A percentile compares a stretch with the other conserved stretches of the same genome.
Evolutionary conservation across 2,888 invertebrate genomes (phyloP).

Genomic region (Mimumesa dahlbomi): DNA sequence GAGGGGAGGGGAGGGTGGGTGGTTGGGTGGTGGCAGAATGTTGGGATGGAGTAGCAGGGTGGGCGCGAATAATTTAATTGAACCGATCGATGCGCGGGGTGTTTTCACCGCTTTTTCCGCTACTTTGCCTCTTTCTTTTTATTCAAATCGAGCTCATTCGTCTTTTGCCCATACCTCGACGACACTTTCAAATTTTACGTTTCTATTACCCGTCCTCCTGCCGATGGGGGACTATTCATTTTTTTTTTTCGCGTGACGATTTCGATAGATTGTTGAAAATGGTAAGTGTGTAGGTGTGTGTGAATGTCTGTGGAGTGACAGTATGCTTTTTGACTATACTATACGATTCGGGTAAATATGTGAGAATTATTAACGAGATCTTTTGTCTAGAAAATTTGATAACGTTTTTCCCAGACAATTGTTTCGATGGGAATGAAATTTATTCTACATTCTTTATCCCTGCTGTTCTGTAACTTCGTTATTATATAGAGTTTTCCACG

Average conservation of each 20-base stretch:
- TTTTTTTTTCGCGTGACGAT: too few species aligned
- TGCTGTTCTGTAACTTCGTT: constrained; percentile 9
- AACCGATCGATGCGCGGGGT: constrained; percentile 73
- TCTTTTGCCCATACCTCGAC: constrained; percentile 27
- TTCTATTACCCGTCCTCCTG: constrained; percentile 10
- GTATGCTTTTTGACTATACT: too few species aligned
- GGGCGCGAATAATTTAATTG: constrained; percentile 77
- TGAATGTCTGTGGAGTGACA: too few species aligned
- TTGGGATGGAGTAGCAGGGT: constrained; percentile 56
- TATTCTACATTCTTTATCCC: neutral
- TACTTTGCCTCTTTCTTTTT: constrained; percentile 49
- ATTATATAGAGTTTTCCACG: constrained; percentile 36
- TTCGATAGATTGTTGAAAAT: too few species aligned
- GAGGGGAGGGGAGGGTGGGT: neutral
- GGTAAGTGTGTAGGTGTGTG: too few species aligned
- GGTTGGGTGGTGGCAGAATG: constrained; percentile 9
- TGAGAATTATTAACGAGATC: too few species aligned
- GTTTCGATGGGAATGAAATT: neutral
- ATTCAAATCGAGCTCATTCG: constrained; percentile 42
- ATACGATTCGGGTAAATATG: too few species aligned
- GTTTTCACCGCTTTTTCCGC: constrained; percentile 66
- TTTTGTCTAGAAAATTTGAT: too few species aligned
- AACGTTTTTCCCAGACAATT: too few species aligned
- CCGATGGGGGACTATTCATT: constrained; percentile 5
- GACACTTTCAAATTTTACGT: constrained; percentile 12